Evolutionary conservation across 1,140 invertebrate genomes (phyloP), one percentile per base, ranked within the genome.

Genomic region (Lerema accius): DNA sequence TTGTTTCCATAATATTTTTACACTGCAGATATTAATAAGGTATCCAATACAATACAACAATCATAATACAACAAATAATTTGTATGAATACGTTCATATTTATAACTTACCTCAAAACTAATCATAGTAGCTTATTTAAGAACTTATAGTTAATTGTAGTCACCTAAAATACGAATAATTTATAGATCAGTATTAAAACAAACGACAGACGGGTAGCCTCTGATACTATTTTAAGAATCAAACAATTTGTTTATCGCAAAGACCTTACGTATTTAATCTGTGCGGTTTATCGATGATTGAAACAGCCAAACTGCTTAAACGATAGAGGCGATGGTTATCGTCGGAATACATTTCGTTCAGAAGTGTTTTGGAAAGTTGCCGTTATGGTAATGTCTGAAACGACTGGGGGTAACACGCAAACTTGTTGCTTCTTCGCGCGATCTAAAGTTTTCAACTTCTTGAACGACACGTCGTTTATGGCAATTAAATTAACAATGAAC

Each of bases 351-450:
- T 66, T 68, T 67, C 58, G 71, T 75, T 77, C 69, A 50, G 37
- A 56, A 74, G 73, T 80, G 76, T 81, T 84, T 79, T 55, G 67
- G 71, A 77, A 80, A 78, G 73, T 81, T 76, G 39, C 75, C 66
- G 74, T 82, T 80, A 84, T 80, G 78, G 56, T 86, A 82, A 84
- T 87, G 73, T 74, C 67, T 45, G 61, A 63, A 76, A 68, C 53
- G 46, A 63, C 61, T 67, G 49, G 49, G 65, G 48, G 55, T 43
- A 46, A 69, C 85, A 88, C 85, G 85, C 85, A 43, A 88, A 88
- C 85, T 82, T 88, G 85, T 88, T 88, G 85, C 78, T 74, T 67
- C 46, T 17, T 60, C 56, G 68, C 58, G 40, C 49, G 59, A 42
- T 50, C 51, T 58, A 17, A 40, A 48, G 51, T 61, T 65, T 65